phyloP scores from a whole-genome alignment of 2,888 invertebrate species.

The Nebria salina region DNA sequence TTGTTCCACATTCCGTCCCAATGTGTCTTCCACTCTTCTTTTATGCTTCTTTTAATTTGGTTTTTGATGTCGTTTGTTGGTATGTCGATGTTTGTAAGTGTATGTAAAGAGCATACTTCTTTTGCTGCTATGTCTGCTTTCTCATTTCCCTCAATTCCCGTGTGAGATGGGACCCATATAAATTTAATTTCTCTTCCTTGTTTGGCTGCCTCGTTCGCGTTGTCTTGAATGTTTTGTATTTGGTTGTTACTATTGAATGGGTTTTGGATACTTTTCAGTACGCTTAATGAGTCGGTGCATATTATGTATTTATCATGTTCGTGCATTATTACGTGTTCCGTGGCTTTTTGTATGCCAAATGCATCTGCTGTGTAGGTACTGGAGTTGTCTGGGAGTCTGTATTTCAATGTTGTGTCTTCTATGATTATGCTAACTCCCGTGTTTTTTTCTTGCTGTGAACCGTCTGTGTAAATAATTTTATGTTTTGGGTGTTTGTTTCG shows the following conservation, averaged over 20 bases:
- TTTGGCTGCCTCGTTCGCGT: too few relatives aligned
- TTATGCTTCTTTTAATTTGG: constrained; percentile 12
- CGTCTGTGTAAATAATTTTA: constrained; percentile 7
- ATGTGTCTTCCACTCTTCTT: too few relatives aligned
- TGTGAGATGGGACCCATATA: constrained; percentile 20
- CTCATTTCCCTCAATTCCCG: constrained; percentile 23
- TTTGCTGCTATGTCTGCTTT: constrained; percentile 29
- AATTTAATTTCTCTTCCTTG: constrained; percentile 16
- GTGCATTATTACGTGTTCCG: background rate
- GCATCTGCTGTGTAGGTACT: constrained; percentile 6
- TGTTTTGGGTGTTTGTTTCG: background rate
- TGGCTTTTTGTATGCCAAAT: constrained; percentile 11
- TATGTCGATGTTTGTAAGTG: background rate
- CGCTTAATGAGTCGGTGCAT: constrained; percentile 21
- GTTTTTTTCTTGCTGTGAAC: constrained; percentile 4
- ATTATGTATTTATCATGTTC: constrained; percentile 11
- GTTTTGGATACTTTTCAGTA: constrained; percentile 7
- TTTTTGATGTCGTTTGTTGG: background rate
- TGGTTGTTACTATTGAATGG: background rate
- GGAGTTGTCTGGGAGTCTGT: constrained; percentile 6
- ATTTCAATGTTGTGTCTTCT: background rate
- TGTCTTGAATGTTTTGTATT: background rate
- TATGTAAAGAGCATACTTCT: background rate
- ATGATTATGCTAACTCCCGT: constrained; percentile 7
- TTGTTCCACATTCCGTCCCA: too few relatives aligned